phyloP scores from a whole-genome alignment of 2,888 invertebrate species.

The Drosophila subquinaria region DNA sequence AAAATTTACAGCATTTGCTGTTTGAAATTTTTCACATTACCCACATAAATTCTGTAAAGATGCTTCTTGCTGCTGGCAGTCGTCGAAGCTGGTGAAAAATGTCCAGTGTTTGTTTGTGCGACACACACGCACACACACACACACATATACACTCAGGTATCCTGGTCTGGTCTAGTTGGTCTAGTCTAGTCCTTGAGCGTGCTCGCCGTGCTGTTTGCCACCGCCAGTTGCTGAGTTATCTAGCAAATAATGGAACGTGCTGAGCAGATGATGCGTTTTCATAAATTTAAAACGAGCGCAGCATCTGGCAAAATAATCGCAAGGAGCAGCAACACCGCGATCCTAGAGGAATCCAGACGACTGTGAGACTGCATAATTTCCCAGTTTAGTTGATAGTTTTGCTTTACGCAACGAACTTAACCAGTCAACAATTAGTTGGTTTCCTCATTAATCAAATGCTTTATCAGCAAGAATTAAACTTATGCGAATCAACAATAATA shows the following conservation, averaged over 20 bases:
- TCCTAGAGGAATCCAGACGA: constrained; percentile 17
- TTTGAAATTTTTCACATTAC: constrained; percentile 75
- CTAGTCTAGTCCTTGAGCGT: constrained; percentile 64
- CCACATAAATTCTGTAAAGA: constrained; percentile 72
- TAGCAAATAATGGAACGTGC: constrained; percentile 81
- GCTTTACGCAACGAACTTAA: constrained; percentile 15
- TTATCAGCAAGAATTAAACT: constrained; percentile 16
- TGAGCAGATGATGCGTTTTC: constrained; percentile 82
- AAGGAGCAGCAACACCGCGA: constrained; percentile 14
- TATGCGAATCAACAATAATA: constrained; percentile 8
- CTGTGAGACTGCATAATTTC: constrained; percentile 69
- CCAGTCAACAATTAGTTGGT: constrained; percentile 18
- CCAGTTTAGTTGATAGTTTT: constrained; percentile 46
- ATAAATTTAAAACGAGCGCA: constrained; percentile 80
- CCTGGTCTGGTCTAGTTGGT: constrained; percentile 22
- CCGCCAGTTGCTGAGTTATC: constrained; percentile 78
- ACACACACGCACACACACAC: constrained; percentile 38
- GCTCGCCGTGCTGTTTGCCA: constrained; percentile 68
- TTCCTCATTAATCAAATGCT: constrained; percentile 39
- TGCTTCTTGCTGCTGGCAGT: constrained; percentile 52
- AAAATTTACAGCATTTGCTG: constrained; percentile 70
- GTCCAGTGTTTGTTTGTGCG: constrained; percentile 73
- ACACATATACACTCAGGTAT: constrained; percentile 34
- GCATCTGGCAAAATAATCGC: constrained; percentile 60
- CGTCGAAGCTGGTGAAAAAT: constrained; percentile 74